Base-by-base conservation (phyloP, 1,140 invertebrate species). In the Drosophila albomicans region DNA sequence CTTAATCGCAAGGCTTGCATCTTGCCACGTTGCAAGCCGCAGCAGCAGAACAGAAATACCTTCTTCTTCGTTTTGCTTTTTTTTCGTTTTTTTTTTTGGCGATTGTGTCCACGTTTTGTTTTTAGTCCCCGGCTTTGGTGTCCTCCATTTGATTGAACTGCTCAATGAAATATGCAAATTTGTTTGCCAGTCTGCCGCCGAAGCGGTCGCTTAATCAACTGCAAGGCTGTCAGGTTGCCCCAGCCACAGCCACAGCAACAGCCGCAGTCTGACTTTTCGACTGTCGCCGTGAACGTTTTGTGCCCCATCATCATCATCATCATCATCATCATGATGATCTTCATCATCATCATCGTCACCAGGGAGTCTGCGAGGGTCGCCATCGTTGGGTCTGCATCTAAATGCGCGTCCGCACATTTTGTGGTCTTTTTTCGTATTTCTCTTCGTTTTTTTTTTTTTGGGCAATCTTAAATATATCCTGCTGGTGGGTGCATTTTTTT, bases 121-220 rank as follows among this genome's bases (percentile, higher is more conserved):
- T 72, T 57, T 62, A 51, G 61, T 38, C 35, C 71, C 70, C 70
- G 75, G 41, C 66, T 79, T 78, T 78, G 73, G 75, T 88, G 88
- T 91, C 80, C 88, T 91, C 80, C 77, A 82, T 91, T 91, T 91
- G 89, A 91, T 91, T 91, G 79, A 91, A 91, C 89, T 91, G 79
- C 84, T 91, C 89, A 91, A 91, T 91, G 89, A 91, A 91, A 91
- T 91, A 91, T 91, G 89, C 89, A 91, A 89, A 82, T 89, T 88
- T 91, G 81, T 91, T 86, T 70, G 61, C 61, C 38, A 13, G 43
- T 30, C 54, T 13, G 59, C 67, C 73, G 48, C 58, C 56, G 61
- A 57, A 59, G 81, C 74, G 81, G 67, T 79, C 81, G 86, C 86
- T 88, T 88, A 88, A 88, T 88, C 85, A 88, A 88, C 86, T 88